Evolutionary conservation across 2,113 vertebrate genomes (phyloP).

Genomic region (Catharus bicknelli): DNA sequence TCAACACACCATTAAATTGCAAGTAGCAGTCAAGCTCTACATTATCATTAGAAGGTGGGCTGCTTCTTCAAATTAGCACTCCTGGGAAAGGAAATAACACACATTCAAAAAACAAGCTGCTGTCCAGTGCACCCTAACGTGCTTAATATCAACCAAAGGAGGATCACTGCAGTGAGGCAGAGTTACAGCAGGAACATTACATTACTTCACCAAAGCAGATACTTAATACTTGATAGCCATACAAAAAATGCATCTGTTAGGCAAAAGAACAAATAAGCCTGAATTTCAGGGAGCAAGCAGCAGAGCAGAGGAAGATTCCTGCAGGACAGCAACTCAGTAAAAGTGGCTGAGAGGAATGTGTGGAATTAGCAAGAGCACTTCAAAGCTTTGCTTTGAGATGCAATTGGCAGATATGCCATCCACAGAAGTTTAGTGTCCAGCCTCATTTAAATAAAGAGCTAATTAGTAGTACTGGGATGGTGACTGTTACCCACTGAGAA

Average conservation of each 20-base stretch:
- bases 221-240: not conserved
- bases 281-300: not conserved
- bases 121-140: not conserved
- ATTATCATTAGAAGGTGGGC: not conserved
- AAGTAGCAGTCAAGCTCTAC: not conserved
- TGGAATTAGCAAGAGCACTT: not conserved
- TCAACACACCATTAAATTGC: not conserved
- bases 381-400: not conserved
- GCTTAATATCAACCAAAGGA: not conserved
- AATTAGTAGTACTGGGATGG: not conserved
- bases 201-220: not conserved
- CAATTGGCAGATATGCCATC: not conserved
- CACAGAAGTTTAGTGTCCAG: not conserved
- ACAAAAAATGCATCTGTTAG: not conserved
- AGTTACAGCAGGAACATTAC: not conserved
- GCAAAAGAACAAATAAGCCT: not conserved
- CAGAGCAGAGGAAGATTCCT: not conserved
- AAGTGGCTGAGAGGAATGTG: not conserved
- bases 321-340: not conserved
- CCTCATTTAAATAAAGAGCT: slow-evolving; percentile 2
- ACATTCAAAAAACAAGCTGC: not conserved
- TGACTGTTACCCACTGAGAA: not conserved
- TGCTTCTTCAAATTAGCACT: slow-evolving; percentile 23
- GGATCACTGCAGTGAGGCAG: not conserved
- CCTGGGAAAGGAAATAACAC: not conserved